Evolutionary conservation across 2,888 invertebrate species (phyloP), one percentile per base, ranked within the genome.

Genomic region (Drosophila mimica): DNA sequence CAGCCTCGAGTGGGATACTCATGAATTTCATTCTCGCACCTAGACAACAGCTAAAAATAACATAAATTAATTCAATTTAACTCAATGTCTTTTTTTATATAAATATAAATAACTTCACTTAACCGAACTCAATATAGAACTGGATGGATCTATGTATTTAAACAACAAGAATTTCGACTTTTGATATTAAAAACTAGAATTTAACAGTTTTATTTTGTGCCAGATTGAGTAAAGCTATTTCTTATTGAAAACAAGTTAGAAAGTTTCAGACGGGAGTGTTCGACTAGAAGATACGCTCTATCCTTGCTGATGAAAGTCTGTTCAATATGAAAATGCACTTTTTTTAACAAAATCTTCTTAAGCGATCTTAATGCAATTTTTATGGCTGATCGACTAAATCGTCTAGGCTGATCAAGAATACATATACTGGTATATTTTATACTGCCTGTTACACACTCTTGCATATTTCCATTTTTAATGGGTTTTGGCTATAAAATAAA

Each of bases 1-100:
- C 80, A 64, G 70, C 54, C 62, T 79, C 65, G 53, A 84, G 84
- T 85, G 88, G 88, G 74, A 43, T 69, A 67, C 70, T 82, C 66
- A 62, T 70, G 60, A 81, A 72, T 72, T 79, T 69, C 67, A 76
- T 68, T 83, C 25, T 46, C 83, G 87, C 84, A 78, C 77, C 87
- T 70, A 67, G 68, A 46, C 61, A 58, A 33, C 0, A 40, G 52
- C 57, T 68, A 70, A 64, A 63, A 52, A 60, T 62, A 63, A 7
- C 28, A n/a, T 13, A 30, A 6, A 17, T 9, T 8, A 31, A 40
- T 28, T 40, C 7, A 48, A n/a, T n/a, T 31, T 6, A 30, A 13
- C 7, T 56, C 33, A 28, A 57, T 43, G 15, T 20, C 4, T 20
- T 30, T 9, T 28, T 25, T 0, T 25, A 5, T n/a, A 30, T 38